Conservation (phyloP, 2,888 invertebrate genomes). For the Microplitis manilae region DNA sequence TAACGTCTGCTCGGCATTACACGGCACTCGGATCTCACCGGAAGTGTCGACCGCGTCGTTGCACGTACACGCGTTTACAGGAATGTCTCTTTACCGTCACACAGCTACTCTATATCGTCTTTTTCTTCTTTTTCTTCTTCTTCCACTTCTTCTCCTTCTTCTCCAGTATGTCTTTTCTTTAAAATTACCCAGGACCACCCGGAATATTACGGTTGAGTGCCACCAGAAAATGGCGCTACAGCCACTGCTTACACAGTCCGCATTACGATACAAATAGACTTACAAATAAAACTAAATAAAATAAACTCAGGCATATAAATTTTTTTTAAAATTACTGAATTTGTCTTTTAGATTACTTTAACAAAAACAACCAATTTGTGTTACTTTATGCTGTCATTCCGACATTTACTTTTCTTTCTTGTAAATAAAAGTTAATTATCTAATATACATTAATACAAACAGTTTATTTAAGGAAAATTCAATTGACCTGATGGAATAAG, state of each 20-base stretch:
- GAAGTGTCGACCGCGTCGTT: constrained; percentile 34
- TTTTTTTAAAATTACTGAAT: neutral
- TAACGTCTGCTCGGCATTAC: constrained; percentile 43
- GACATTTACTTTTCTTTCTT: neutral
- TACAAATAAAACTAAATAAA: neutral
- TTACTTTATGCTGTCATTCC: neutral
- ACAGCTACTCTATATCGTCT: constrained; percentile 5
- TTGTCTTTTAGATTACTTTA: neutral
- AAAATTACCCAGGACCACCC: constrained; percentile 5
- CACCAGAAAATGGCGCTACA: constrained; percentile 5
- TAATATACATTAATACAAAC: neutral
- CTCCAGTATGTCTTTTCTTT: neutral
- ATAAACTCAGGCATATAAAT: neutral
- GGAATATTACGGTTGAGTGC: constrained; percentile 13
- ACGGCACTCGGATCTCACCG: constrained; percentile 33
- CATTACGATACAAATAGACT: neutral
- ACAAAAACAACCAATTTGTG: neutral
- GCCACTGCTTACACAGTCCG: neutral
- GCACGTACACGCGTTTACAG: constrained; percentile 38
- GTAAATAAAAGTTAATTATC: neutral
- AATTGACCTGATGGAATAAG: neutral
- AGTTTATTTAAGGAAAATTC: neutral
- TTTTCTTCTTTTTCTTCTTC: neutral
- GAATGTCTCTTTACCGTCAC: constrained; percentile 31
- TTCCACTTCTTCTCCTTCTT: neutral